These are phyloP conservation scores for Eudyptes chrysolophus DNA, from an alignment of 2,113 vertebrate species.

Conservation along the genomic window DNA sequence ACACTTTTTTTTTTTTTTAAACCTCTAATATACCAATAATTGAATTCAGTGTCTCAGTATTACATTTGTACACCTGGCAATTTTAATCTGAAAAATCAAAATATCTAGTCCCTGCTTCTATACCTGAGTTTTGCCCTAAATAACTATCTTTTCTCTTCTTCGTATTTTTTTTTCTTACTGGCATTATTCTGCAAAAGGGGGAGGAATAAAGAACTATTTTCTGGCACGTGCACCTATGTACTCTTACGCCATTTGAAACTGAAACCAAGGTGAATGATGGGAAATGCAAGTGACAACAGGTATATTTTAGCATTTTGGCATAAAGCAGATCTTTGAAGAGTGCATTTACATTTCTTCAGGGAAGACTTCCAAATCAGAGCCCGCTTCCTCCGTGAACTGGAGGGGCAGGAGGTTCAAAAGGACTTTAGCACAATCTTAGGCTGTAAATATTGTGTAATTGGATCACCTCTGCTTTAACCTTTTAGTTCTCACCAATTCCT, in stretches of 20 bases:
- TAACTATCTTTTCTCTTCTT: not conserved
- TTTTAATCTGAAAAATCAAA: not conserved
- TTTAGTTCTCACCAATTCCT: slow-evolving; percentile 42
- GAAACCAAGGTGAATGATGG: not conserved
- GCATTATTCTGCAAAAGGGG: not conserved
- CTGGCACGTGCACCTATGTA: not conserved
- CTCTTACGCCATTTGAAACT: not conserved
- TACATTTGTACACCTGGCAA: not conserved
- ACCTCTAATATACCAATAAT: not conserved
- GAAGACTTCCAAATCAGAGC: not conserved
- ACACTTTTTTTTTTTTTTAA: not conserved
- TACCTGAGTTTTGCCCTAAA: not conserved
- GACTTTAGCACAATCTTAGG: slow-evolving; percentile 56
- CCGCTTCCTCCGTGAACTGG: not conserved
- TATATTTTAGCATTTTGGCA: not conserved
- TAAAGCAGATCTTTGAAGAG: not conserved
- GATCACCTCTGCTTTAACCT: slow-evolving; percentile 65
- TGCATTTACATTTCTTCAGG: not conserved
- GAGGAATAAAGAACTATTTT: not conserved
- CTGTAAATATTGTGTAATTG: slow-evolving; percentile 71
- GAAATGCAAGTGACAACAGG: not conserved
- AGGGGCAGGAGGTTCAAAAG: slow-evolving; percentile 47
- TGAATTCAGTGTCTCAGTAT: not conserved
- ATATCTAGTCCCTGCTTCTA: not conserved
- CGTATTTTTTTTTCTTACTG: not conserved